Evolutionary conservation across 2,888 invertebrate genomes (phyloP), one percentile per base, ranked within the genome.

Genomic region (Caenorhabditis panamensis): DNA sequence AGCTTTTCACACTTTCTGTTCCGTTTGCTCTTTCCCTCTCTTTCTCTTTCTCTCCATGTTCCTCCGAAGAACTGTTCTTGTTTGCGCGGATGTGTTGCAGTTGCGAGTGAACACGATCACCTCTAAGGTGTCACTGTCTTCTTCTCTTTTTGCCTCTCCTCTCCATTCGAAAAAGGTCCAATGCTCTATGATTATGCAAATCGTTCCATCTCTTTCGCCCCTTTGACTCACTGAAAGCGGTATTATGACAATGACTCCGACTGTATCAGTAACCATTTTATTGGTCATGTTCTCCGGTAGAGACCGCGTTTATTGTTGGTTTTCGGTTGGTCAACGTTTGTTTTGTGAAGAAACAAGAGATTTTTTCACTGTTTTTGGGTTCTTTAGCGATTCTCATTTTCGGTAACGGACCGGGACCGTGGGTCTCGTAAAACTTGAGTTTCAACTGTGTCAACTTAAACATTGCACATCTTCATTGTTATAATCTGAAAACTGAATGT

Each of bases 11-110:
- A 71, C 71, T 71, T 71, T 47, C 28, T 54, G 28, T 44, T 71
- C 54, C 56, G 67, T 49, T 68, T 68, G 67, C 67, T 53, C 67
- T 56, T 22, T 26, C 53, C 18, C 49, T 20, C 49, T 11, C 49
- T 11, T 22, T 26, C 49, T 44, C 44, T 44, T n/a, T 44, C 20
- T 20, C 49, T 26, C 28, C 54, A 16, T n/a, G n/a, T n/a, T n/a
- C n/a, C n/a, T n/a, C n/a, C 13, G n/a, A 41, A 36, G 41, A 71
- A 41, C 13, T 13, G 41, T 13, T 41, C 51, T 37, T 71, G 61
- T 71, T 71, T 71, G 69, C 53, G 22, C 41, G 69, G 69, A 71
- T 71, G 61, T 71, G 44, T 71, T 71, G 61, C 69, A 59, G 8
- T 9, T 47, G 47, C 28, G 18, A 28, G 4, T 62, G 26, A 26